Evolutionary conservation across 2,113 vertebrate species (phyloP), one percentile per base, ranked within the genome.

Genomic region (Hiodon alosoides): DNA sequence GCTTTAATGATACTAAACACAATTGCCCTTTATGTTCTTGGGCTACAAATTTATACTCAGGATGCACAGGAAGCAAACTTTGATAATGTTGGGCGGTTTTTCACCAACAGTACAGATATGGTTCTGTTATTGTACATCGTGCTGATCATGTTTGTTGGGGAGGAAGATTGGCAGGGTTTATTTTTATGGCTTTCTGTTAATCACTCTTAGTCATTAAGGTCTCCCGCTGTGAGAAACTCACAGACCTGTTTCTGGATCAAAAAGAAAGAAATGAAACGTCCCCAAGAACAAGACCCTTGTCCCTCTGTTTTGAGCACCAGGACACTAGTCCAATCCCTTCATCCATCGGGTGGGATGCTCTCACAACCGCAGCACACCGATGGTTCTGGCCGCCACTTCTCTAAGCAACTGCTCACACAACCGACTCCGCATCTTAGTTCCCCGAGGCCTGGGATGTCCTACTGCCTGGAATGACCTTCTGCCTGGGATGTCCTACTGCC

Each of bases 391-490:
- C 9, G 52, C 47, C 62, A 62, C 11, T 50, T 73, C 72, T 53
- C 72, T 55, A 74, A 48, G 72, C 72, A 74, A 74, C 72, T n/a
- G 7, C 13, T 64, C 61, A n/a, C 16, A 11, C n/a, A 13, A 71
- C 59, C 17, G n/a, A 13, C 70, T n/a, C 13, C 14, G 13, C 31
- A n/a, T 59, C 31, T 60, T 46, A 16, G 61, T 64, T 3, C 16
- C 16, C 54, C 7, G 14, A 53, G 67, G 67, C 50, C 52, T 10
- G 14, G 52, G 16, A 10, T n/a, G 6, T 70, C 53, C 16, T 46
- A 54, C 31, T 55, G 52, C 8, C 54, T 31, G 31, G 31, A 31
- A 31, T 31, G 31, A 31, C 31, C 31, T 31, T 31, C 31, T 31
- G 31, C 31, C 31, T 31, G 31, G 31, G 31, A 31, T 2, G 31